Conservation (phyloP, 2,888 invertebrate genomes). For the Neoitamus cyanurus region DNA sequence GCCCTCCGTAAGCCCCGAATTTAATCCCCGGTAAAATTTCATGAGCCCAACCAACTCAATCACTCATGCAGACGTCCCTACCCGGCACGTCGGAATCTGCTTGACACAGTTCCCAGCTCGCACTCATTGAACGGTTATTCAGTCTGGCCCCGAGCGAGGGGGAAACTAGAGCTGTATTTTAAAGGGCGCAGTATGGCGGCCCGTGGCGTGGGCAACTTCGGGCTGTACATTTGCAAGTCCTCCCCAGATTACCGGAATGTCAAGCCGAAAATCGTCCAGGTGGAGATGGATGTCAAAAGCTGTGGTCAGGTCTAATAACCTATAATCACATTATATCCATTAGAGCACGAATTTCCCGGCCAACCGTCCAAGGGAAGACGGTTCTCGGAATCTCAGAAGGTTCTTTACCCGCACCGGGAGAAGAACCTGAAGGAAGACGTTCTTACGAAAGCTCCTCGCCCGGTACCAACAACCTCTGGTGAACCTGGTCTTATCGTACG, state of each 20-base stretch:
- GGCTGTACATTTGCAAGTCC: not conserved
- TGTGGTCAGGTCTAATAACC: not conserved
- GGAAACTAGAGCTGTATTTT: not conserved
- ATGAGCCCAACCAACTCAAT: not conserved
- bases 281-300: not conserved
- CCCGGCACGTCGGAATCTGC: not conserved
- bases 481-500: conserved; percentile 34
- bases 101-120: not conserved
- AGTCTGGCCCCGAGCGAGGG: not conserved
- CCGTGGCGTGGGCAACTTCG: not conserved
- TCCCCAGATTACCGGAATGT: not conserved
- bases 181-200: not conserved
- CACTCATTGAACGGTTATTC: not conserved
- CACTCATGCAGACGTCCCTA: not conserved
- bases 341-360: not conserved
- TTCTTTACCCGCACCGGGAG: not conserved
- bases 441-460: not conserved
- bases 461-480: conserved; percentile 39
- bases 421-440: not conserved
- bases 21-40: not conserved
- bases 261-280: not conserved
- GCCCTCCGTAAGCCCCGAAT: not conserved
- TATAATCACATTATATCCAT: not conserved
- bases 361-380: not conserved
- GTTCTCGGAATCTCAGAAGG: not conserved